Evolutionary conservation across 2,888 invertebrate species (phyloP), one percentile per base, ranked within the genome.

Genomic region (Piscicola geometra): DNA sequence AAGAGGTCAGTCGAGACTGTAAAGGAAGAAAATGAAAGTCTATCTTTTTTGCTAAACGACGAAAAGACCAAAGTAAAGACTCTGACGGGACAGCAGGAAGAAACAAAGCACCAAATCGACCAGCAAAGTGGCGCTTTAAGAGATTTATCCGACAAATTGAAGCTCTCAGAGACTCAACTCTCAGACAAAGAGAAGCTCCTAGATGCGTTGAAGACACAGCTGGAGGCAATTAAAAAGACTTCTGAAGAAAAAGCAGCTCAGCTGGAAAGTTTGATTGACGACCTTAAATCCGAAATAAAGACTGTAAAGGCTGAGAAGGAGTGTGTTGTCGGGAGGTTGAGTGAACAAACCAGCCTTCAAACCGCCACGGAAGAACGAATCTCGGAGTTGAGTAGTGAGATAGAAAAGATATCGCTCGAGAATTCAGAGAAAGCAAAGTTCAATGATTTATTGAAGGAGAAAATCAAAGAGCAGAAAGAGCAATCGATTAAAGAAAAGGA

Each of bases 261-360:
- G 28, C 33, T 68, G 9, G n/a, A 68, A 68, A 68, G 3, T 68
- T n/a, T 33, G 18, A 68, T 68, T 33, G 18, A 35, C 2, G 33
- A 32, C 2, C n/a, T 32, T n/a, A 33, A 68, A 32, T 68, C 68
- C n/a, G 2, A 30, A 32, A 30, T 33, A 33, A 68, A 28, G 15
- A 1, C 2, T 9, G 28, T 68, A 32, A 68, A 33, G 33, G n/a
- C 28, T 68, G n/a, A 18, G n/a, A 3, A 68, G n/a, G 68, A 32
- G 28, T 30, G n/a, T 68, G 28, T 68, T n/a, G 28, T n/a, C 9
- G n/a, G 33, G 28, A n/a, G n/a, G 33, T 33, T 33, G 30, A 30
- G n/a, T 32, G 68, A 33, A 30, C 28, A 68, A 68, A n/a, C 68
- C 68, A 69, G n/a, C 33, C 33, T 33, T 69, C 32, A 36, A 69